Conservation (phyloP, 2,113 vertebrate species). For the Morone chrysops region DNA sequence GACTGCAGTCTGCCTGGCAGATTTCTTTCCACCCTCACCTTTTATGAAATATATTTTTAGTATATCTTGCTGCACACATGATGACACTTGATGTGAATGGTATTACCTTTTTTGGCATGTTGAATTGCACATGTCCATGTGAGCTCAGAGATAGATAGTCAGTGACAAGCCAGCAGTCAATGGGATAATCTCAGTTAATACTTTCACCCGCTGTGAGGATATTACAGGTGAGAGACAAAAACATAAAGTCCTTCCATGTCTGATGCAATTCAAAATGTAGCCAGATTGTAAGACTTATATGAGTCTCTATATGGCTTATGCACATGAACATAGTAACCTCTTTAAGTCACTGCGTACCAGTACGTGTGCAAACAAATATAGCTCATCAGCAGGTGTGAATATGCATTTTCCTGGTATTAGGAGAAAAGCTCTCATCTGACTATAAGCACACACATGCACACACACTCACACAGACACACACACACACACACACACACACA, state of each 20-base stretch:
- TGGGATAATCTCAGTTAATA: conserved; percentile 45
- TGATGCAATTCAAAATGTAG: conserved; percentile 31
- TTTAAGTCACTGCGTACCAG: conserved; percentile 16
- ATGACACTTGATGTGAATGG: not conserved
- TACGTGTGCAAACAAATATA: conserved; percentile 42
- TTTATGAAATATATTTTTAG: not conserved
- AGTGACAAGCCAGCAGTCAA: conserved; percentile 26
- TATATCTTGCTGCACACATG: not conserved
- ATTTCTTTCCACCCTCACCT: not conserved
- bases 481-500: conserved; percentile 19
- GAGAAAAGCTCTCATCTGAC: conserved; percentile 29
- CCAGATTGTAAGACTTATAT: not conserved
- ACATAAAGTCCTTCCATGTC: conserved; percentile 12
- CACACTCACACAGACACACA: conserved; percentile 26
- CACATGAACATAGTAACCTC: conserved; percentile 20
- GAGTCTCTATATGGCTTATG: not conserved
- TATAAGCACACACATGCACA: not conserved
- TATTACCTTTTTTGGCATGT: not conserved
- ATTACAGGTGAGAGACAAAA: conserved; percentile 30
- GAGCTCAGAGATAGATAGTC: conserved; percentile 26
- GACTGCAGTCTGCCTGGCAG: not conserved
- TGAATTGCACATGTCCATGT: conserved; percentile 13
- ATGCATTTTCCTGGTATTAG: conserved; percentile 46
- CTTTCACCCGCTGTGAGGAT: conserved; percentile 29
- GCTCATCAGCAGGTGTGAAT: conserved; percentile 64